Evolutionary conservation across 2,888 invertebrate species (phyloP).

Genomic region (Drosophila peninsularis): DNA sequence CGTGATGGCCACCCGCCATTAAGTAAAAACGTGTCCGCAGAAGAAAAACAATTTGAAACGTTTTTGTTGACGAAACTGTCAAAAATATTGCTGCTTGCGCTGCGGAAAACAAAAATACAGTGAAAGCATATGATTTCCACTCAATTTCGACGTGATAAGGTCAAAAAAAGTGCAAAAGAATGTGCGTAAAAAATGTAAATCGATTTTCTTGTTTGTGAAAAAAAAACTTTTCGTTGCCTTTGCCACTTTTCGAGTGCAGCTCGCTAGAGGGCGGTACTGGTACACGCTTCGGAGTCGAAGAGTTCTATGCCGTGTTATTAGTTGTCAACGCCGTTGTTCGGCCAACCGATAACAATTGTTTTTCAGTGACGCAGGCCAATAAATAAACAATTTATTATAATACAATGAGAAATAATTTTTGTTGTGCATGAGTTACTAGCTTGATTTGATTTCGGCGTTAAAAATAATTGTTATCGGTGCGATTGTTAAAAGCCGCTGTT

Average conservation of each 20-base stretch:
- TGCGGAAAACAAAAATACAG: conserved; percentile 74
- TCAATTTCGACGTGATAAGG: conserved; percentile 62
- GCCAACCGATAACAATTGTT: conserved; percentile 24
- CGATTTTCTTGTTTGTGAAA: conserved; percentile 82
- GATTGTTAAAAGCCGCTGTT: conserved; percentile 27
- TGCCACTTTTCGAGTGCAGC: conserved; percentile 39
- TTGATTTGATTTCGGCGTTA: conserved; percentile 4
- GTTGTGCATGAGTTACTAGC: conserved; percentile 30
- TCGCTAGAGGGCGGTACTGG: conserved; percentile 56
- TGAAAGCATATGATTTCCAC: conserved; percentile 70
- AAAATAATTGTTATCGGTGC: conserved; percentile 20
- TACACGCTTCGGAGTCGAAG: conserved; percentile 58
- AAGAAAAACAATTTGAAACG: conserved; percentile 83
- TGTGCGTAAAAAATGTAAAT: conserved; percentile 84
- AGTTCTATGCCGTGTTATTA: conserved; percentile 60
- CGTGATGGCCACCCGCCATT: conserved; percentile 83
- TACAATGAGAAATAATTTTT: not conserved
- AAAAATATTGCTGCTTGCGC: conserved; percentile 77
- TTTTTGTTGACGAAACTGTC: conserved; percentile 79
- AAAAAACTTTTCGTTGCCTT: conserved; percentile 72
- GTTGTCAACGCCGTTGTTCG: conserved; percentile 53
- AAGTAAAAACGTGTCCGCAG: conserved; percentile 85
- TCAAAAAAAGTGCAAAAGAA: conserved; percentile 77
- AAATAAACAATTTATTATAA: conserved; percentile 18
- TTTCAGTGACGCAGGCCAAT: conserved; percentile 19